Conservation (phyloP, 2,113 vertebrate species). For the Mohoua ochrocephala region DNA sequence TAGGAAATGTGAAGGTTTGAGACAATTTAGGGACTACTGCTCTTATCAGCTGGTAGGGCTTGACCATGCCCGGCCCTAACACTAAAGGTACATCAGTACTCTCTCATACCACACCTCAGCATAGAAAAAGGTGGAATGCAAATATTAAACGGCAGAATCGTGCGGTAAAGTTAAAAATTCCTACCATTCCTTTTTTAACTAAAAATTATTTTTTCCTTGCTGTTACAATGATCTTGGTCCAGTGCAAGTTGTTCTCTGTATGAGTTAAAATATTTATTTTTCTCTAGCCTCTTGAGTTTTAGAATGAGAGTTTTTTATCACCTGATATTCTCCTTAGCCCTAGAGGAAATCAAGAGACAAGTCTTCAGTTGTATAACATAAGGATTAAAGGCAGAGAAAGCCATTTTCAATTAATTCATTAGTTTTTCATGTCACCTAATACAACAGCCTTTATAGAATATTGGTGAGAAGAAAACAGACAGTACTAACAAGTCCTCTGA, state of each 20-base stretch:
- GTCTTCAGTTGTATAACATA: background rate
- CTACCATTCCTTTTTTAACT: background rate
- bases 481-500: background rate
- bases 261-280: background rate
- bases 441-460: background rate
- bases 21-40: background rate
- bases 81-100: rapidly evolving
- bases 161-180: background rate
- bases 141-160: background rate
- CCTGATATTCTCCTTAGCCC: background rate
- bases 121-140: background rate
- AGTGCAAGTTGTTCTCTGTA: background rate
- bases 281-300: background rate
- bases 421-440: background rate
- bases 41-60: background rate
- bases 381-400: background rate
- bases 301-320: background rate
- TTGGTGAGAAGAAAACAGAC: background rate
- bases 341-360: background rate
- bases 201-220: background rate
- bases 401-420: background rate
- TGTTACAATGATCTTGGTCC: background rate
- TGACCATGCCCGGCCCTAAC: background rate
- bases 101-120: background rate
- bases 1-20: background rate